phyloP scores from a whole-genome alignment of 2,888 invertebrate genomes.

The Calliscelio sp. region DNA sequence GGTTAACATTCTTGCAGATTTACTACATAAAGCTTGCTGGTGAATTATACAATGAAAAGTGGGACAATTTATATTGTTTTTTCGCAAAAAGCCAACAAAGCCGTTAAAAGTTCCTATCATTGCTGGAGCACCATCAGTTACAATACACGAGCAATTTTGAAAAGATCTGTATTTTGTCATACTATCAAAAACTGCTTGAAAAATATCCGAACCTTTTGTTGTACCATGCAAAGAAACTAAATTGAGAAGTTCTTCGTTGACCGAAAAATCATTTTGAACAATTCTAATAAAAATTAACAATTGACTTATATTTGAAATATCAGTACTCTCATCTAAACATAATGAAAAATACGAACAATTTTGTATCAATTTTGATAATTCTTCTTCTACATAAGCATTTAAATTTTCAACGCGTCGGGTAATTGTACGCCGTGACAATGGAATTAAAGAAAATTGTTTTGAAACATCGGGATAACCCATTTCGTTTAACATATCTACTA shows the following conservation, averaged over 20 bases:
- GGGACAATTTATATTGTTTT: slow-evolving; percentile 46
- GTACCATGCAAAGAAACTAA: slow-evolving; percentile 11
- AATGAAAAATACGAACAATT: slow-evolving; percentile 25
- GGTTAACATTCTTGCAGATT: background rate
- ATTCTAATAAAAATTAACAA: background rate
- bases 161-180: slow-evolving; percentile 24
- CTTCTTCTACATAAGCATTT: too few species aligned
- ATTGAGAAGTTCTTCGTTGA: slow-evolving; percentile 47
- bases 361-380: background rate
- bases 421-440: too few species aligned
- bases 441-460: too few species aligned
- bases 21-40: slow-evolving; percentile 42
- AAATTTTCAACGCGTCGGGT: too few species aligned
- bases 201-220: slow-evolving; percentile 19
- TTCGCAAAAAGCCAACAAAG: slow-evolving; percentile 26
- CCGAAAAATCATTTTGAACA: slow-evolving; percentile 24
- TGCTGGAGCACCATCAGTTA: slow-evolving; percentile 42
- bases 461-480: too few species aligned
- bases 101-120: slow-evolving; percentile 25
- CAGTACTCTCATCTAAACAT: slow-evolving; percentile 48
- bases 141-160: slow-evolving; percentile 37
- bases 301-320: slow-evolving; percentile 4
- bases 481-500: too few species aligned
- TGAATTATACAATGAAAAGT: slow-evolving; percentile 44
- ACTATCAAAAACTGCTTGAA: background rate